Percentiles rank a stretch among this genome's conserved stretches.
Conservation (phyloP, 1,140 invertebrate genomes). For the Drosophila albomicans region DNA sequence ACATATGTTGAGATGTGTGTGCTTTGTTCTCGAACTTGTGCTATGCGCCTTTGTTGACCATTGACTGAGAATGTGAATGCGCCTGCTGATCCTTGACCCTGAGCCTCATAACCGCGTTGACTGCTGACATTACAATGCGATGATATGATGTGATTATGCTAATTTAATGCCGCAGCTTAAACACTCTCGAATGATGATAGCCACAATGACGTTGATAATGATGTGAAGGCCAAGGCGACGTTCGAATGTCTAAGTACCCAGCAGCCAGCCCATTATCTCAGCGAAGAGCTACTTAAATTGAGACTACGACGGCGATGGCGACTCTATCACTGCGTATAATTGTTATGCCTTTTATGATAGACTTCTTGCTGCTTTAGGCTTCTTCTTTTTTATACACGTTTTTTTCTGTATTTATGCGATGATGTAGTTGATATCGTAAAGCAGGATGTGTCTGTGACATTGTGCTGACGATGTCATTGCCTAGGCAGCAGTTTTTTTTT, state of each 20-base stretch:
- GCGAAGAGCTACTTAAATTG: conserved; percentile 29
- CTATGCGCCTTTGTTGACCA: neutral
- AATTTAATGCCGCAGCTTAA: conserved; percentile 27
- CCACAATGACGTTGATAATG: conserved; percentile 17
- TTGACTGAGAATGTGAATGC: neutral
- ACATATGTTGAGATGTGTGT: neutral
- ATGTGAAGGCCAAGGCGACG: conserved; percentile 17
- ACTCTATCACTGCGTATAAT: conserved; percentile 36
- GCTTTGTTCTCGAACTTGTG: neutral
- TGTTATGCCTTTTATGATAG: conserved; percentile 30
- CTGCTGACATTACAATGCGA: neutral
- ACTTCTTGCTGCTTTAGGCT: conserved; percentile 2
- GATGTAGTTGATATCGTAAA: conserved; percentile 3
- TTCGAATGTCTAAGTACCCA: neutral
- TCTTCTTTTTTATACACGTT: neutral
- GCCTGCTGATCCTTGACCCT: conserved; percentile 7
- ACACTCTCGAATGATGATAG: conserved; percentile 6
- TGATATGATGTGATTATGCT: conserved; percentile 46
- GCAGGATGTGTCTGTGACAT: conserved; percentile 6
- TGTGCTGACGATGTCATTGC: conserved; percentile 39
- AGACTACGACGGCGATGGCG: neutral
- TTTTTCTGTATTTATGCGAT: conserved; percentile 7
- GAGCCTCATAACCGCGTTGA: neutral
- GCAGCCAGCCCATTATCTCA: conserved; percentile 10
- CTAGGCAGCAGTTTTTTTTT: neutral